Conservation (phyloP, 2,113 vertebrate species). For the Psittacula cyanocephala region DNA sequence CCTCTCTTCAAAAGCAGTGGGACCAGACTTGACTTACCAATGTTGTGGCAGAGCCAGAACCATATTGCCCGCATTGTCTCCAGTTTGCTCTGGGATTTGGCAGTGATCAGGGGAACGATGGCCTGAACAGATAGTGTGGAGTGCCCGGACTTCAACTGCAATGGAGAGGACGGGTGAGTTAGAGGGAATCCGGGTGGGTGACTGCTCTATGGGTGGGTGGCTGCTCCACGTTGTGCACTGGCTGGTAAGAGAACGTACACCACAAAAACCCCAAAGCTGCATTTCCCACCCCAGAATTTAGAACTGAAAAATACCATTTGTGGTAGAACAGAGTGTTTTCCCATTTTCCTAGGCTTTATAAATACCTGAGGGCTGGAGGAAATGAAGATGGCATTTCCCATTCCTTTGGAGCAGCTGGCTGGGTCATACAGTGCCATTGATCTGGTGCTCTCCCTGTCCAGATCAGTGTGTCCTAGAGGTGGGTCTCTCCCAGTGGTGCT, state of each 20-base stretch:
- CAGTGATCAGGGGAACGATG: conserved; percentile 71
- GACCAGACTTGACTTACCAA: conserved; percentile 65
- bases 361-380: neutral
- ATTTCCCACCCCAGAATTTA: fast-evolving
- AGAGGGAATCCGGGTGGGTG: neutral
- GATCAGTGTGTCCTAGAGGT: fast-evolving
- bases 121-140: conserved; percentile 55
- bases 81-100: conserved; percentile 69
- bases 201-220: neutral
- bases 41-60: conserved; percentile 85
- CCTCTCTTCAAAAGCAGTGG: fast-evolving
- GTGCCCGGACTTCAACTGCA: conserved; percentile 68
- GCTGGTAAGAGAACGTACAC: neutral
- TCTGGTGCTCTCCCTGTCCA: neutral
- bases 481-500: neutral
- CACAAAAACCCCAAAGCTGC: neutral
- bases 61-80: conserved; percentile 76
- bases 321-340: neutral
- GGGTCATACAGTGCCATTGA: neutral
- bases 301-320: neutral
- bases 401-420: neutral
- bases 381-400: neutral
- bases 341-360: neutral
- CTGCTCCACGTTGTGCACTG: fast-evolving
- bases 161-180: neutral